Evolutionary conservation across 2,888 invertebrate species (phyloP), one percentile per base, ranked within the genome.

Genomic region (Nymphalis c-album): DNA sequence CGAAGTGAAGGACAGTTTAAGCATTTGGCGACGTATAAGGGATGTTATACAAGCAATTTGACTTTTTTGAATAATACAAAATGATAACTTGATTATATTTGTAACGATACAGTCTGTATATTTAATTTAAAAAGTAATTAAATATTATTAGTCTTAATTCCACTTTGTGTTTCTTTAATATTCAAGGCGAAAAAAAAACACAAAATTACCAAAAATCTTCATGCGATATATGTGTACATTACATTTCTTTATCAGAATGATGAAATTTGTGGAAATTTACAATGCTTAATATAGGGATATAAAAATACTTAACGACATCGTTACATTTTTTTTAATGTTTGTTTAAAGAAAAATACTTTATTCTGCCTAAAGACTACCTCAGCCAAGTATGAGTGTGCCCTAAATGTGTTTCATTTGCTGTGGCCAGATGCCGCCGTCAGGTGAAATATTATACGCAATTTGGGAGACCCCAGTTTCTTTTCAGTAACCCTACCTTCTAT

Each of bases 361-460:
- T 18, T 51, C 7, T 31, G 53, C 26, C 8, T 18, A 17, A 53
- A 65, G 47, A 20, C 55, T 55, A 60, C 22, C 3, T 35, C 51
- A 46, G 17, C 16, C 17, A 46, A 60, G 46, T 53, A 31, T 51
- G 60, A n/a, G 53, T n/a, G 45, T 60, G 51, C 40, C 58, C 58
- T 46, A 53, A 61, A 69, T 50, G 31, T 50, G 80, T 83, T 82
- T 82, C 83, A 83, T 84, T 82, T 76, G 77, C 76, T 78, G 74
- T 71, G 74, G 76, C 82, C 86, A 85, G 85, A 83, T 84, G 86
- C 74, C 78, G 76, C 60, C 60, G 26, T 31, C 81, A 82, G 80
- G 83, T 85, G 81, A 85, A 79, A 80, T 85, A 85, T 83, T 75
- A 79, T 78, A 73, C 74, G 79, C 80, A 85, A 85, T 85, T 84